Percentiles rank a stretch among this genome's conserved stretches.
These are phyloP conservation scores for Hipposideros larvatus DNA, from an alignment of 2,797 vertebrate species.

Conservation along the genomic window DNA sequence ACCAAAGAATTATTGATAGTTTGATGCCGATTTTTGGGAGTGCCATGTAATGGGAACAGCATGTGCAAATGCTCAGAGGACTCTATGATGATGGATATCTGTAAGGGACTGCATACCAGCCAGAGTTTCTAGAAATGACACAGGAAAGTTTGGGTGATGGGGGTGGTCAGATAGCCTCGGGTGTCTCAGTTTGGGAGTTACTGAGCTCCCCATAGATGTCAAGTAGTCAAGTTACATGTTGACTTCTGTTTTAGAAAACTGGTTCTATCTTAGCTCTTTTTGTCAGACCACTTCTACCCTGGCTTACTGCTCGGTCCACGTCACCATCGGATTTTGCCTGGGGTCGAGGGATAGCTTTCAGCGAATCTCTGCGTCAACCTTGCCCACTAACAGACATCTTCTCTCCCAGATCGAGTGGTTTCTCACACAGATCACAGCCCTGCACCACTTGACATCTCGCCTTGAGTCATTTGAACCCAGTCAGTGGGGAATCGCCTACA, in stretches of 20 bases:
- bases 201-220: not conserved
- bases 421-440: not conserved
- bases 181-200: not conserved
- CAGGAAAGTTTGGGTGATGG: not conserved
- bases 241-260: not conserved
- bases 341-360: not conserved
- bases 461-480: not conserved
- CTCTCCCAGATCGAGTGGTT: not conserved
- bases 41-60: not conserved
- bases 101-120: not conserved
- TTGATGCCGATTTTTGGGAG: not conserved
- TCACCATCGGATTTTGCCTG: not conserved
- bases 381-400: not conserved
- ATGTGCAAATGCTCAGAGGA: not conserved
- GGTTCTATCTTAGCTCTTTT: not conserved
- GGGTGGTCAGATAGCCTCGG: not conserved
- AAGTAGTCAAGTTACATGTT: not conserved
- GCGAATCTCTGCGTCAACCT: not conserved
- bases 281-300: not conserved
- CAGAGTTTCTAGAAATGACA: not conserved
- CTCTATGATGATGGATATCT: not conserved
- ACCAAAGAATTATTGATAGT: not conserved
- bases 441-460: not conserved
- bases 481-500: too few species aligned
- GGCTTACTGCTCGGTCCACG: not conserved